phyloP scores from a whole-genome alignment of 2,113 vertebrate genomes.

The Tragelaphus scriptus region DNA sequence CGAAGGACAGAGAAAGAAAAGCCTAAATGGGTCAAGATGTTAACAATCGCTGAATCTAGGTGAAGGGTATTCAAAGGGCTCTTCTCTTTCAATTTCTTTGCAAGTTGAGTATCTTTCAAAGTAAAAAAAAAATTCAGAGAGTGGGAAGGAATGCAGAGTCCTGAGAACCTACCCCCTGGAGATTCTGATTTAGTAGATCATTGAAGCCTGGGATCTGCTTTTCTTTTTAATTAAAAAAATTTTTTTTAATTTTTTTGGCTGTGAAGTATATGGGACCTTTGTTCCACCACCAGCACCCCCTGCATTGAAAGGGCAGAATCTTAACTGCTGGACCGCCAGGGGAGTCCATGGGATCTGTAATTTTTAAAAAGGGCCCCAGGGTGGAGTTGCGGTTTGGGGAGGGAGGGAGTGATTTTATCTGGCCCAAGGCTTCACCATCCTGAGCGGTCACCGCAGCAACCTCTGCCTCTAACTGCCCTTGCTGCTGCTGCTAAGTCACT shows the following conservation, averaged over 20 bases:
- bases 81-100: neutral
- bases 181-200: neutral
- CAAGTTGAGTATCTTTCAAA: constrained; percentile 5
- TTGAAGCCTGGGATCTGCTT: neutral
- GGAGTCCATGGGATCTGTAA: neutral
- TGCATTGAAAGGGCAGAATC: neutral
- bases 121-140: neutral
- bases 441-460: neutral
- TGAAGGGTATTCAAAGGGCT: neutral
- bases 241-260: neutral
- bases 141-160: neutral
- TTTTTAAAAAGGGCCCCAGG: neutral
- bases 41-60: neutral
- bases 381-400: neutral
- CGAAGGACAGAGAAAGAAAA: neutral
- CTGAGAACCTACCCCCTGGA: neutral
- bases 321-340: neutral
- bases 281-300: neutral
- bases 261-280: neutral
- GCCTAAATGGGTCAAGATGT: neutral
- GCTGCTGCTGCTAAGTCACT: too few species aligned
- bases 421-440: neutral
- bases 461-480: neutral
- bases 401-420: fast-evolving
- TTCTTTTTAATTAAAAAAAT: neutral